These are phyloP conservation scores for Geotrypetes seraphini DNA, from an alignment of 2,797 vertebrate genomes.

Conservation along the genomic window DNA sequence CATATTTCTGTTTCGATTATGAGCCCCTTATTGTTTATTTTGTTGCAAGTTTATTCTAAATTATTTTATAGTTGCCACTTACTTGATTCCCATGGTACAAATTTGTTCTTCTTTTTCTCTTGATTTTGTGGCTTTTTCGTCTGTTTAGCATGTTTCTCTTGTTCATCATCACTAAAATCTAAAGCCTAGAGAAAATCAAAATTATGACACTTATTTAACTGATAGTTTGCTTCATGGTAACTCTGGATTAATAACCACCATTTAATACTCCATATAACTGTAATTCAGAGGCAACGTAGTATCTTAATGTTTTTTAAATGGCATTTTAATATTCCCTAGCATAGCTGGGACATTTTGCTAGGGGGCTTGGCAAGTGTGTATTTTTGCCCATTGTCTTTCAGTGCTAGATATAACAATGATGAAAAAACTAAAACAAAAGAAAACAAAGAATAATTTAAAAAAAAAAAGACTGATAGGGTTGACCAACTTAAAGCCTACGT, in stretches of 20 bases:
- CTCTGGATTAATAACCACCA: background rate
- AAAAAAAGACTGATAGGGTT: no score
- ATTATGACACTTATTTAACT: background rate
- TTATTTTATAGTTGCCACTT: conserved; percentile 13
- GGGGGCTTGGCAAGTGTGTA: no score
- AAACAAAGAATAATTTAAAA: background rate
- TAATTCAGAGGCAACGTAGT: no score
- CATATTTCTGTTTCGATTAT: no score
- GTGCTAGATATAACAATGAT: no score
- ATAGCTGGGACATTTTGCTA: no score
- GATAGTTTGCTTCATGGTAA: no score
- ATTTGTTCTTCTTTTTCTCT: conserved; percentile 46
- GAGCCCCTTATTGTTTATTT: no score
- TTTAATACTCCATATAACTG: background rate
- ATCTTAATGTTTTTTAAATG: no score
- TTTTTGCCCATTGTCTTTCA: no score
- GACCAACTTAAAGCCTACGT: no score
- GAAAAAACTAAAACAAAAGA: background rate
- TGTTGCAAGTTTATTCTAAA: background rate
- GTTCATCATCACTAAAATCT: conserved; percentile 88
- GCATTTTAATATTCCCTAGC: no score
- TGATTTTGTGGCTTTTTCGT: conserved; percentile 51
- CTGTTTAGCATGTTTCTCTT: conserved; percentile 70
- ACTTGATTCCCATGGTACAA: conserved; percentile 30
- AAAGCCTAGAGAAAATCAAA: conserved; percentile 52